Evolutionary conservation across 2,888 invertebrate species (phyloP), one percentile per base, ranked within the genome.

Genomic region (Diarsia dahlii): DNA sequence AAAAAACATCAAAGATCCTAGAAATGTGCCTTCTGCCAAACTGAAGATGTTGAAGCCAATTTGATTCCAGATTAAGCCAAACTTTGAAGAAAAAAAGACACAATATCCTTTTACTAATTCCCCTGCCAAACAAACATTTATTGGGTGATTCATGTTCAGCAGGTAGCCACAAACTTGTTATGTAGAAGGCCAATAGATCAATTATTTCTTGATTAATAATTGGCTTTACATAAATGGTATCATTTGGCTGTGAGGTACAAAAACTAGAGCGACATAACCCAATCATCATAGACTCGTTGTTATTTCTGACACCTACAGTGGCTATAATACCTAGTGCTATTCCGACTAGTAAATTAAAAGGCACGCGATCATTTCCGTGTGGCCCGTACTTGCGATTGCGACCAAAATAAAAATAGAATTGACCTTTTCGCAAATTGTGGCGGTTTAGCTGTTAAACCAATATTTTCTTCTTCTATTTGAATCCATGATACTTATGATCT

Each of bases 161-260:
- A 52, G 34, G 76, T 81, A n/a, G 58, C n/a, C 39, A 54, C 15
- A 15, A 48, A 71, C 62, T 78, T 15, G 46, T 75, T 75, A 66
- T 1, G 10, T 80, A 83, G 58, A 80, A 84, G 80, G 84, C 54
- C 67, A 71, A 64, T 64, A 64, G 48, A 70, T 66, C 79, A 83
- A 80, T 80, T 83, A 83, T 83, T 66, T 64, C 58, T 80, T 84
- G 64, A 81, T 74, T 84, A 81, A 71, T 84, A 81, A 71, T 76
- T 72, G 54, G 66, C 28, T 70, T 58, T 50, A 62, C 76, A 9
- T 76, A 82, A 76, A 69, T 76, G 71, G 82, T 63, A 76, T 69
- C 82, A 76, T 66, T 71, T 71, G 66, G 64, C 34, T 81, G 64
- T 45, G 5, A 62, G 52, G n/a, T 63, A 70, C 82, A 50, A 60